These are phyloP conservation scores for Cydia splendana DNA, from an alignment of 1,140 invertebrate genomes.

Conservation along the genomic window DNA sequence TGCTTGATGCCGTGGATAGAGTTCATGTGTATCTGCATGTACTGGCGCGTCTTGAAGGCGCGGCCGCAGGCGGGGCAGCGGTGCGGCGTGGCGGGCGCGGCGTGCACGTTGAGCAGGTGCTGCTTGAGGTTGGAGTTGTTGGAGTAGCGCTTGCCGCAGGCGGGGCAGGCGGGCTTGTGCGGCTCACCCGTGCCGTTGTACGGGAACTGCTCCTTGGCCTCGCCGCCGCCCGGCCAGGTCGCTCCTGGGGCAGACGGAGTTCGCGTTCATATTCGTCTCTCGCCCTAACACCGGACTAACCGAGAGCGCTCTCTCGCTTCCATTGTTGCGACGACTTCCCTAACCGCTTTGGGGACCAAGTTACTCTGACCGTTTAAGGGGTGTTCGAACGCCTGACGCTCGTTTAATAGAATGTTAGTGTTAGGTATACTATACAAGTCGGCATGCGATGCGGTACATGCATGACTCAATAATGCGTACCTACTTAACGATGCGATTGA, in stretches of 20 bases:
- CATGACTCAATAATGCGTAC: conserved; percentile 66
- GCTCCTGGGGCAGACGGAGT: conserved; percentile 74
- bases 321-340: conserved; percentile 54
- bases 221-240: conserved; percentile 56
- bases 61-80: conserved; percentile 84
- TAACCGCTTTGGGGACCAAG: conserved; percentile 38
- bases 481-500: conserved; percentile 57
- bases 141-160: conserved; percentile 85
- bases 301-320: conserved; percentile 51
- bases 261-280: conserved; percentile 61
- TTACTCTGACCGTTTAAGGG: conserved; percentile 40
- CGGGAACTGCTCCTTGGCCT: conserved; percentile 34
- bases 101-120: conserved; percentile 87
- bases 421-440: conserved; percentile 43
- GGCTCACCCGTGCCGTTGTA: conserved; percentile 31
- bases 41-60: conserved; percentile 86
- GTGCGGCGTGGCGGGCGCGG: conserved; percentile 83
- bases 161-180: conserved; percentile 83
- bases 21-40: conserved; percentile 85
- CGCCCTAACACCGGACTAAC: conserved; percentile 25
- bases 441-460: conserved; percentile 50
- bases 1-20: conserved; percentile 85
- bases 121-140: conserved; percentile 85
- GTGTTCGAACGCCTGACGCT: conserved; percentile 52
- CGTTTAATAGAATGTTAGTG: conserved; percentile 67